Conservation (phyloP, 2,797 vertebrate genomes). For the Ispidina lecontei region DNA sequence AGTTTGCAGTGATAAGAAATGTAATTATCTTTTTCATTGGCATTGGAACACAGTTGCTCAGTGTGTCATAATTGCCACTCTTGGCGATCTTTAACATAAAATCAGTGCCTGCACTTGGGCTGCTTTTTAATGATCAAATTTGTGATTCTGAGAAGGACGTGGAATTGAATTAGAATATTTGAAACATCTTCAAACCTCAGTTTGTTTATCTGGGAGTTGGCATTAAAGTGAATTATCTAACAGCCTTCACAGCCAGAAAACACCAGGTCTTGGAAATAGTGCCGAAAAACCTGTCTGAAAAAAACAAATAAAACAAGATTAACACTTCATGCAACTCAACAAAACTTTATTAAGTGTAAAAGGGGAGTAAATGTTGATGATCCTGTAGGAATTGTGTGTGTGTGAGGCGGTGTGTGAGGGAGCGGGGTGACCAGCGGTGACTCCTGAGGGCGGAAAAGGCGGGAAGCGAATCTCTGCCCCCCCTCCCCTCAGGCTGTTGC, state of each 20-base stretch:
- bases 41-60: neutral
- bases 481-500: too few relatives aligned
- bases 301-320: neutral
- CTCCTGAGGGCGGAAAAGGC: too few relatives aligned
- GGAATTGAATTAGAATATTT: slow-evolving; percentile 8
- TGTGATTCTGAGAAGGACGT: neutral
- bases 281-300: neutral
- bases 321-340: neutral
- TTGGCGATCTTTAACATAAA: neutral
- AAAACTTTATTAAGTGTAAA: neutral
- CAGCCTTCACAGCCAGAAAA: neutral
- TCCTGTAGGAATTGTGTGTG: neutral
- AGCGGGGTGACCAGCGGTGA: too few relatives aligned
- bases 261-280: neutral
- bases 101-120: neutral
- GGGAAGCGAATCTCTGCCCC: too few relatives aligned
- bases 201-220: neutral
- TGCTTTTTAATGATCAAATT: slow-evolving; percentile 14
- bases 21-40: neutral
- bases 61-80: neutral
- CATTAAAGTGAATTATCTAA: neutral
- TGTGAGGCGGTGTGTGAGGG: too few relatives aligned
- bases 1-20: neutral
- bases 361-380: neutral
- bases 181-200: neutral